A percentile compares a stretch with the other conserved stretches of the same genome.
Conservation (phyloP, 2,797 vertebrate genomes). For the Thunnus albacares region DNA sequence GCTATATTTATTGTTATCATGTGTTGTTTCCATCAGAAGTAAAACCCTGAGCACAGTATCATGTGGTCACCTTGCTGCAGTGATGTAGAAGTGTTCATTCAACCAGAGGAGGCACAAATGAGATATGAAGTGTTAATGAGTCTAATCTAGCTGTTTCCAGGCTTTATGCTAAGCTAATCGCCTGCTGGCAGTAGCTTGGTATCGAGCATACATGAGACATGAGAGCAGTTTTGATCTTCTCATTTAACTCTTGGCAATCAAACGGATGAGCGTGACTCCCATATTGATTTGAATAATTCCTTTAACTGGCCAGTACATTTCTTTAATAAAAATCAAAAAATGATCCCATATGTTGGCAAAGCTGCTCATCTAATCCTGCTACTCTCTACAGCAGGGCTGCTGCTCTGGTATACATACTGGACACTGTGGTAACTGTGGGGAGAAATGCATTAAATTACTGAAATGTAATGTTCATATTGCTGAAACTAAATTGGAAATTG, state of each 20-base stretch:
- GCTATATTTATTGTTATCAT: not conserved
- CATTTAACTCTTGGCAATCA: not conserved
- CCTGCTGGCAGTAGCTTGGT: not conserved
- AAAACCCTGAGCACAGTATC: not conserved
- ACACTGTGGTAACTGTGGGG: not conserved
- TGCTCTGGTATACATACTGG: not conserved
- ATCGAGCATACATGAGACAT: not conserved
- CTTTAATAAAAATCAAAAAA: not conserved
- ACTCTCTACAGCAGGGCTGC: not conserved
- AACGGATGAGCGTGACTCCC: not conserved
- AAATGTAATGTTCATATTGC: not conserved
- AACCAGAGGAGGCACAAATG: no score
- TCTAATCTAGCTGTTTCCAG: no score
- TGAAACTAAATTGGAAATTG: slow-evolving; percentile 12
- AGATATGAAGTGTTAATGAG: no score
- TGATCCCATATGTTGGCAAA: not conserved
- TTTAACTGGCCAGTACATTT: not conserved
- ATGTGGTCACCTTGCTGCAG: not conserved
- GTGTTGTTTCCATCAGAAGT: not conserved
- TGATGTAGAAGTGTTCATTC: not conserved
- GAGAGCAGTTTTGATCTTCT: not conserved
- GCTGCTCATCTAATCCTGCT: not conserved
- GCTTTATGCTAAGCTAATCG: no score
- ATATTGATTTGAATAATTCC: not conserved
- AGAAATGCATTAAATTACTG: slow-evolving; percentile 20